Evolutionary conservation across 2,888 invertebrate species (phyloP).

Genomic region (Athripsodes cinereus): DNA sequence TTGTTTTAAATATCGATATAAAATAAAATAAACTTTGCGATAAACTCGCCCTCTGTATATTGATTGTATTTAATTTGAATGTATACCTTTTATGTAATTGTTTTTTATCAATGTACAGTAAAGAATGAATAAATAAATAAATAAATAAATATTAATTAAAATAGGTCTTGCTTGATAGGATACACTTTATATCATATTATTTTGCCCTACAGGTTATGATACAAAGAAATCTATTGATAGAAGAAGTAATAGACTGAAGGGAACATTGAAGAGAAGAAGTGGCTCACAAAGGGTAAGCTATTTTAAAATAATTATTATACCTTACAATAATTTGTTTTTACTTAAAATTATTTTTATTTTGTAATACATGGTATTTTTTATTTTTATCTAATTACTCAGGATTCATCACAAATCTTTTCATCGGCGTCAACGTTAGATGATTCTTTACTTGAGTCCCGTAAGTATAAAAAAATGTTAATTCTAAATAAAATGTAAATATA

Average conservation of each 20-base stretch:
- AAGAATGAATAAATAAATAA: no score
- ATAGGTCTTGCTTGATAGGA: no score
- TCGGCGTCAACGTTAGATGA: not conserved
- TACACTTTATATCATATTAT: not conserved
- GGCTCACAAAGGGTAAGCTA: not conserved
- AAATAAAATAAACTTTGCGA: no score
- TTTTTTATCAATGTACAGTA: no score
- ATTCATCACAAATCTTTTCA: not conserved
- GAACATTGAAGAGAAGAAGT: not conserved
- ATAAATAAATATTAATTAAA: no score
- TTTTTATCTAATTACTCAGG: no score
- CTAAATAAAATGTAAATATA: no score
- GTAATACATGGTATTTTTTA: no score
- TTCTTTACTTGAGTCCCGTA: not conserved
- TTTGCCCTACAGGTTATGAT: not conserved
- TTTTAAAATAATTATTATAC: not conserved
- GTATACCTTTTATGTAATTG: no score
- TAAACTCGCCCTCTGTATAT: no score
- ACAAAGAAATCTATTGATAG: not conserved
- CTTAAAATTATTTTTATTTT: not conserved
- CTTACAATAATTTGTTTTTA: not conserved
- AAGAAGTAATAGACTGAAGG: not conserved
- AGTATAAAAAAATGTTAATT: not conserved
- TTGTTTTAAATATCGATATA: no score
- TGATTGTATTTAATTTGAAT: no score